phyloP scores from a whole-genome alignment of 2,888 invertebrate genomes.

The Drosophila histrio region DNA sequence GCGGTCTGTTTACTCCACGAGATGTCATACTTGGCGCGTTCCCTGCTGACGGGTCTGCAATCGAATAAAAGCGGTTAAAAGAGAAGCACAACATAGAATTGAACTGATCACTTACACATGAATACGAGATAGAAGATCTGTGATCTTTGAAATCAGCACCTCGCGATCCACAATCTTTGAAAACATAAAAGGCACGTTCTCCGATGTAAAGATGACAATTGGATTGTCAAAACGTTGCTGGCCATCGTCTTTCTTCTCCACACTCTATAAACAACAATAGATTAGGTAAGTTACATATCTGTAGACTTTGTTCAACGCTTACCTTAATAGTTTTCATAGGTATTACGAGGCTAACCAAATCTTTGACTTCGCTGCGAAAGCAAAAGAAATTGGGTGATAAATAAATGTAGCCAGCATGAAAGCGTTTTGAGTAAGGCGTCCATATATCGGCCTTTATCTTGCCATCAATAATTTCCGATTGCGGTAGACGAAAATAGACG shows the following conservation, averaged over 20 bases:
- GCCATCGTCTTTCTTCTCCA: conserved; percentile 84
- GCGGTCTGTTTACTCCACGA: conserved; percentile 91
- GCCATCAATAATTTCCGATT: conserved; percentile 96
- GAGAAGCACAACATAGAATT: neutral
- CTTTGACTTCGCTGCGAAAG: conserved; percentile 95
- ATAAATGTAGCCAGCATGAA: conserved; percentile 94
- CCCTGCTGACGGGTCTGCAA: conserved; percentile 84
- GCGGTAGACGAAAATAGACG: conserved; percentile 92
- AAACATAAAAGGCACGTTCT: conserved; percentile 93
- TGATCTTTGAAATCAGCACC: conserved; percentile 94
- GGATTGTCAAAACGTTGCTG: conserved; percentile 83
- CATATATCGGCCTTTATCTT: conserved; percentile 92
- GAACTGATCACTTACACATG: conserved; percentile 73
- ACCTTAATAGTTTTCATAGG: conserved; percentile 92
- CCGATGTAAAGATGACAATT: conserved; percentile 92
- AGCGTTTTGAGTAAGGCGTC: conserved; percentile 97
- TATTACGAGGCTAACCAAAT: conserved; percentile 93
- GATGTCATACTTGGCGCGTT: conserved; percentile 82
- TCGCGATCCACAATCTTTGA: conserved; percentile 94
- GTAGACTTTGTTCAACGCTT: neutral
- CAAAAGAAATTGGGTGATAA: conserved; percentile 97
- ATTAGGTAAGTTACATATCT: neutral
- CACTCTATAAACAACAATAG: conserved; percentile 67
- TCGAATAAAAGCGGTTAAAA: neutral
- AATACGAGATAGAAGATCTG: conserved; percentile 92